Percentiles rank a stretch among this genome's conserved stretches.
Evolutionary conservation across 2,797 vertebrate genomes (phyloP).

Genomic region (Threskiornis aethiopicus): DNA sequence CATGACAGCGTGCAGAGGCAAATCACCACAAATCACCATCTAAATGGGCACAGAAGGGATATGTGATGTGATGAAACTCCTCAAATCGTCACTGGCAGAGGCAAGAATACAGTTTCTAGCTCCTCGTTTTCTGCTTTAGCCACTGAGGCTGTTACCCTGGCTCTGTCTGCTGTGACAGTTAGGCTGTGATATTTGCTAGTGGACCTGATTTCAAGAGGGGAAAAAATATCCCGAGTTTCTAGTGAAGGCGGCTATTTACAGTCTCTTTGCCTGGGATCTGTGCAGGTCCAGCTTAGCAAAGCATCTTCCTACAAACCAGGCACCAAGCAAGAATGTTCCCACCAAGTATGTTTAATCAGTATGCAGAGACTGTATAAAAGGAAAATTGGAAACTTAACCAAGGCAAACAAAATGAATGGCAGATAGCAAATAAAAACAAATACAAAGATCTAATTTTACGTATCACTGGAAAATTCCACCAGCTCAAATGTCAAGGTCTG

Average conservation of each 20-base stretch:
- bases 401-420: constrained; percentile 37
- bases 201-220: background rate
- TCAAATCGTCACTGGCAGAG: background rate
- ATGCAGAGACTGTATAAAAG: background rate
- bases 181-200: background rate
- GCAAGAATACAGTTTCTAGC: background rate
- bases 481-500: background rate
- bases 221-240: background rate
- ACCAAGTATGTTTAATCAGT: background rate
- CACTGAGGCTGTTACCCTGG: background rate
- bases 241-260: background rate
- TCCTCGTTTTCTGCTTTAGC: background rate
- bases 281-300: background rate
- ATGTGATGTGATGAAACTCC: background rate
- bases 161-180: background rate
- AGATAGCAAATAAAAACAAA: constrained; percentile 49
- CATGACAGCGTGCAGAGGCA: rapidly evolving
- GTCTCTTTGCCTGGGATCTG: background rate
- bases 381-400: constrained; percentile 45
- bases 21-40: background rate
- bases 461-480: constrained; percentile 11
- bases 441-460: background rate
- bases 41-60: background rate
- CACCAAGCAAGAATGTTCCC: background rate
- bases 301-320: background rate